Evolutionary conservation across 2,113 vertebrate species (phyloP), one percentile per base, ranked within the genome.

Genomic region (Chionis minor): DNA sequence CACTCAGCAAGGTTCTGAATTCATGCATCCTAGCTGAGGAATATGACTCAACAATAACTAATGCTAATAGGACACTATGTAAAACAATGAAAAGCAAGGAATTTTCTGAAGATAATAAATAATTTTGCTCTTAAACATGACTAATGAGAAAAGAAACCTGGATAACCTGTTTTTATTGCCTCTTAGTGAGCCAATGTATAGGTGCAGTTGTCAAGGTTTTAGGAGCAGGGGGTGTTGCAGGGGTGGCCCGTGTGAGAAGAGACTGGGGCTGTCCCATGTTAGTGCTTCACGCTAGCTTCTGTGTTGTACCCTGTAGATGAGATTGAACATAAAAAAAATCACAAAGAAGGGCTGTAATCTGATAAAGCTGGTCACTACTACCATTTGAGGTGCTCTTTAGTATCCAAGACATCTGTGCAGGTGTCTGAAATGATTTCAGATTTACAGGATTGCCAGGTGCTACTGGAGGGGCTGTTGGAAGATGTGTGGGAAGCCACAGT

Each of bases 171-270:
- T 47, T 52, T 40, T 81, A n/a, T 56, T 70, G 9, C 26, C 17
- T 78, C 24, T 56, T 40, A 32, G 11, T 65, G 8, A 42, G 4
- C 1, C 22, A 33, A 7, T 42, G 18, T 44, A 71, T 23, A 33
- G 6, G 9, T 35, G 8, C 16, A 54, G 8, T 3, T n/a, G 8
- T 22, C 22, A 71, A 74, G 40, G 38, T 54, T 80, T 61, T 69
- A n/a, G 35, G 6, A 30, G 38, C 0, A 2, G 14, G 14, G 1
- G 2, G 23, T 4, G 4, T 42, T 58, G 14, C 20, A 78, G 26
- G 3, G 2, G 2, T 49, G 14, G 14, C 19, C 15, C 58, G 19
- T 47, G 16, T 27, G 8, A 69, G 17, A 74, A 52, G 16, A 81
- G 8, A 4, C 14, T 9, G 16, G 20, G 7, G 12, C 33, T 55